Percentiles rank a stretch among this genome's conserved stretches.
phyloP scores from a whole-genome alignment of 2,888 invertebrate genomes.

The Amiota minor region DNA sequence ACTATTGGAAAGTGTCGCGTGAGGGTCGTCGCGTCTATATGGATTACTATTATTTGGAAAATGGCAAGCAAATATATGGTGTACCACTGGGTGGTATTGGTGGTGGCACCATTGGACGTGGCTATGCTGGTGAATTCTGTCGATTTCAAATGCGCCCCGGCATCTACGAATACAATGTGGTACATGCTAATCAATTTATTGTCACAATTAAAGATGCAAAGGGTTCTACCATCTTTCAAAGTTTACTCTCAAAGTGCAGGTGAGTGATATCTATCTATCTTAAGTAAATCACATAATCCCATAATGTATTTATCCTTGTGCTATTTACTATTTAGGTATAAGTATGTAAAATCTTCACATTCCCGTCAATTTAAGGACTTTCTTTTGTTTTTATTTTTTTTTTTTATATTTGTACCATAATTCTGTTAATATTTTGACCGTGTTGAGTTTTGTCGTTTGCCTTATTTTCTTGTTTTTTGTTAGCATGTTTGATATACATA shows the following conservation, averaged over 20 bases:
- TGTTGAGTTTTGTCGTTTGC: slow-evolving; percentile 34
- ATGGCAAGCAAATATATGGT: slow-evolving; percentile 90
- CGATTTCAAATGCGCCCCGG: slow-evolving; percentile 92
- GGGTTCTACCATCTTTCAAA: slow-evolving; percentile 83
- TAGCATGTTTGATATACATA: slow-evolving; percentile 25
- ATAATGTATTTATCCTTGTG: slow-evolving; percentile 20
- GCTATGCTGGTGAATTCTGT: slow-evolving; percentile 94
- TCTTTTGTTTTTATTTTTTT: slow-evolving; percentile 28
- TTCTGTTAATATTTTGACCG: slow-evolving; percentile 30
- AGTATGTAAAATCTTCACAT: slow-evolving; percentile 18
- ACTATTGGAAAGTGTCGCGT: slow-evolving; percentile 79
- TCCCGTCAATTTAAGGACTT: neutral
- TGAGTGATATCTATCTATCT: slow-evolving; percentile 72
- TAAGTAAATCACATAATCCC: slow-evolving; percentile 1
- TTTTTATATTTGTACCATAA: no score
- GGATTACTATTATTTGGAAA: slow-evolving; percentile 83
- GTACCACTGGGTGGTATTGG: slow-evolving; percentile 90
- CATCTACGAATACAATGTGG: slow-evolving; percentile 87
- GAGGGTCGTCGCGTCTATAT: slow-evolving; percentile 83
- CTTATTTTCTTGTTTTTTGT: slow-evolving; percentile 7
- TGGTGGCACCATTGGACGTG: slow-evolving; percentile 84
- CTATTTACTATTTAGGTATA: slow-evolving; percentile 33
- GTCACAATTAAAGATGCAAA: slow-evolving; percentile 84
- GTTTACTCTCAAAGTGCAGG: slow-evolving; percentile 84
- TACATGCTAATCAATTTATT: slow-evolving; percentile 92